Conservation (phyloP, 2,888 invertebrate species). For the Oxystoma pomonae region DNA sequence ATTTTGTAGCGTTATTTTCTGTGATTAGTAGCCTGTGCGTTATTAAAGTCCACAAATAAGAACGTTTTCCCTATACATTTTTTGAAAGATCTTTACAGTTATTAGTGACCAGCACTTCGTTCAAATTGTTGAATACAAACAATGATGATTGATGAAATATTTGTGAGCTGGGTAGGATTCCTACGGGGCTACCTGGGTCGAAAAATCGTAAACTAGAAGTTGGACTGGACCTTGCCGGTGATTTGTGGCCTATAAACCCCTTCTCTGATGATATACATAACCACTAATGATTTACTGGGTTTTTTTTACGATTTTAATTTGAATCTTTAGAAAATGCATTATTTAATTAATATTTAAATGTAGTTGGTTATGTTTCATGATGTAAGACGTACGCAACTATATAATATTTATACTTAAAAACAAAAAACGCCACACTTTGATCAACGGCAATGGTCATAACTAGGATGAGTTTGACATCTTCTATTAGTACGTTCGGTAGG, state of each 20-base stretch:
- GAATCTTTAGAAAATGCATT: neutral
- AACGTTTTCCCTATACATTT: no score
- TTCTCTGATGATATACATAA: slow-evolving; percentile 4
- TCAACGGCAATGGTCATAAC: no score
- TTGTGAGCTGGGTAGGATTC: slow-evolving; percentile 20
- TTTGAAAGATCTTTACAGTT: no score
- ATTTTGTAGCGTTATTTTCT: no score
- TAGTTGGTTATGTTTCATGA: neutral
- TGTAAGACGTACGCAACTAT: no score
- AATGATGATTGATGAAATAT: slow-evolving; percentile 25
- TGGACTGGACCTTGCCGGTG: slow-evolving; percentile 21
- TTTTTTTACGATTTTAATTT: neutral
- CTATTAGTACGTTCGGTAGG: no score
- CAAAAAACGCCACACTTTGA: no score
- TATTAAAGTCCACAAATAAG: no score
- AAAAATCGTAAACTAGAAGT: slow-evolving; percentile 25
- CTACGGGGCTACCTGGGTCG: slow-evolving; percentile 20
- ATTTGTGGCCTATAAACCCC: slow-evolving; percentile 19
- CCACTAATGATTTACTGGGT: neutral
- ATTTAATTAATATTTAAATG: neutral
- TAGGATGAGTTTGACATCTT: no score
- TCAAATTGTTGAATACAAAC: slow-evolving; percentile 20
- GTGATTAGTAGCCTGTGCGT: no score
- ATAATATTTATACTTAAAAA: no score
- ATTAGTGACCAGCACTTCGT: slow-evolving; percentile 15